phyloP scores from a whole-genome alignment of 2,797 vertebrate genomes.

The Cyclopterus lumpus region DNA sequence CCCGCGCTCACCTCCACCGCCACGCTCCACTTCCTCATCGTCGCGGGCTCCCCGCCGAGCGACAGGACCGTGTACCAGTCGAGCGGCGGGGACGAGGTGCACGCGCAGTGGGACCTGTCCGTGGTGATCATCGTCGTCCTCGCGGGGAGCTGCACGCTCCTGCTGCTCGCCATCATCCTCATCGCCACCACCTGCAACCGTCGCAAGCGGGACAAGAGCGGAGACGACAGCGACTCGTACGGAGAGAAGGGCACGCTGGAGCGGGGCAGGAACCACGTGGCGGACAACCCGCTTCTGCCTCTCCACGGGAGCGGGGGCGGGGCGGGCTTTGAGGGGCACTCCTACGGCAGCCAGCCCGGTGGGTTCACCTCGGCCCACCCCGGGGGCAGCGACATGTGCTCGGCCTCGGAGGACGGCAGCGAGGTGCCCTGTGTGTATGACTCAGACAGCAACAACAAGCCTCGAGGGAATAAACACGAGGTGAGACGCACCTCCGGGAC shows the following conservation, averaged over 20 bases:
- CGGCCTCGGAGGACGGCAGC: constrained; percentile 86
- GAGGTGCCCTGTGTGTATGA: constrained; percentile 88
- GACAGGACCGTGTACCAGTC: constrained; percentile 82
- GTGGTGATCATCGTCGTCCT: constrained; percentile 94
- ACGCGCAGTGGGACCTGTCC: constrained; percentile 90
- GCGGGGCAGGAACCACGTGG: constrained; percentile 82
- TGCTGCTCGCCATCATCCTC: constrained; percentile 95
- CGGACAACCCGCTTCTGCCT: constrained; percentile 82
- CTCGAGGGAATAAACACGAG: constrained; percentile 86
- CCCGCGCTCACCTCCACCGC: constrained; percentile 89
- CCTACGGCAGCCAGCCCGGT: constrained; percentile 88
- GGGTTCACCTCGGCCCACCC: constrained; percentile 85
- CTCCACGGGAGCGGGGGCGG: constrained; percentile 71
- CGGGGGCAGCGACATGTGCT: constrained; percentile 86
- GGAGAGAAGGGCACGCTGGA: constrained; percentile 88
- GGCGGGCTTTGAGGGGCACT: constrained; percentile 87
- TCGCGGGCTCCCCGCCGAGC: constrained; percentile 84
- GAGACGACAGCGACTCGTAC: constrained; percentile 81
- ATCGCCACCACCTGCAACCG: constrained; percentile 96
- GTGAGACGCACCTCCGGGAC: constrained; percentile 78
- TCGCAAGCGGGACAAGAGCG: constrained; percentile 87
- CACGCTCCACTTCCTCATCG: constrained; percentile 89
- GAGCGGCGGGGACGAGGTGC: constrained; percentile 76
- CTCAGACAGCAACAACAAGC: constrained; percentile 89
- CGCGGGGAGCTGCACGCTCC: constrained; percentile 95